Conservation (phyloP, 2,888 invertebrate species). For the Amphipoea oculea region DNA sequence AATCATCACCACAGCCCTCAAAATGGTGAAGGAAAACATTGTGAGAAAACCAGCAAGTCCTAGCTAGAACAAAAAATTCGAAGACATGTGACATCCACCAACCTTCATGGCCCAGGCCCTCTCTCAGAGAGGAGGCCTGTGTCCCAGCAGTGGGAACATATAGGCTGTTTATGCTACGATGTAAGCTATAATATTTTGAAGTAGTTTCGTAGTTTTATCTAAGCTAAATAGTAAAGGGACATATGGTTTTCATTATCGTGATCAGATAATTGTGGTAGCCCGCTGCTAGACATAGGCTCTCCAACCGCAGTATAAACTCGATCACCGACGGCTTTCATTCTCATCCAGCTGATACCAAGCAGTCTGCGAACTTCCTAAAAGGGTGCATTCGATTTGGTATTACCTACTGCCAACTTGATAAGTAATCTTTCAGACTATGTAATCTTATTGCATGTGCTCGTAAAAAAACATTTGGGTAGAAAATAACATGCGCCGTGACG, state of each 20-base stretch:
- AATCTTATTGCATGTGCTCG: not conserved
- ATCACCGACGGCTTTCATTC: not conserved
- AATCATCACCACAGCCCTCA: not conserved
- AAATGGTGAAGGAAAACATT: not conserved
- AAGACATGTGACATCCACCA: not conserved
- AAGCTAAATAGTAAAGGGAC: not conserved
- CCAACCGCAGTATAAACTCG: not conserved
- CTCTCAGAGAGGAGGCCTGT: not conserved
- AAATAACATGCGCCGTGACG: not conserved
- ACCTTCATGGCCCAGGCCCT: not conserved
- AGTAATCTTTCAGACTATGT: not conserved
- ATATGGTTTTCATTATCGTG: not conserved
- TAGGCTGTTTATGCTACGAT: not conserved
- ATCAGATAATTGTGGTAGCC: not conserved
- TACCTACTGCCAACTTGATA: not conserved
- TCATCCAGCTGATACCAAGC: not conserved
- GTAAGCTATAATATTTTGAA: not conserved
- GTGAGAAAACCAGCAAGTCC: not conserved
- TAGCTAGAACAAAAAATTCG: not conserved
- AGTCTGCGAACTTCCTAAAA: not conserved
- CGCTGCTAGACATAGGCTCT: not conserved
- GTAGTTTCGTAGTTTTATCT: not conserved
- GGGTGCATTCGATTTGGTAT: not conserved
- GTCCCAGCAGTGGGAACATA: not conserved
- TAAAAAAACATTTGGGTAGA: conserved; percentile 1